These are phyloP conservation scores for Colletes gigas DNA, from an alignment of 1,140 invertebrate species.

Conservation along the genomic window DNA sequence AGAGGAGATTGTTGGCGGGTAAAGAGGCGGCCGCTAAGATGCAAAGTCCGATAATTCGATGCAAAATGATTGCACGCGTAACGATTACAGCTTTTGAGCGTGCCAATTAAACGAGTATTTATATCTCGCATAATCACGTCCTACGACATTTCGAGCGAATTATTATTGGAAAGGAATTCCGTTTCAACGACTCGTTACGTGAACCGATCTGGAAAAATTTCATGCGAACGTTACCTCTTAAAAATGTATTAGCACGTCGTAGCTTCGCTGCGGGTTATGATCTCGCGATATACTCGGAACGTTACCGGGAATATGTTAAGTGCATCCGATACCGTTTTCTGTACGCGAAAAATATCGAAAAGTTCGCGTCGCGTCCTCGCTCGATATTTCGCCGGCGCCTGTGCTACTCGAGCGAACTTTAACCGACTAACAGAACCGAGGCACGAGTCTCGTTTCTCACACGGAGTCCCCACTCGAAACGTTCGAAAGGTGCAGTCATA, in stretches of 20 bases:
- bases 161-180: slow-evolving; percentile 73
- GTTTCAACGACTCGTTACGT: slow-evolving; percentile 62
- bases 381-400: slow-evolving; percentile 4
- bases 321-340: no score
- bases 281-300: not conserved
- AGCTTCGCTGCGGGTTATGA: not conserved
- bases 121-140: slow-evolving; percentile 67
- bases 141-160: slow-evolving; percentile 70
- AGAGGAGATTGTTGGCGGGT: not conserved
- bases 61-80: slow-evolving; percentile 43
- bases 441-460: slow-evolving; percentile 38
- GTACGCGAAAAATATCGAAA: not conserved
- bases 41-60: slow-evolving; percentile 42
- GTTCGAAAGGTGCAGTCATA: slow-evolving; percentile 38
- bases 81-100: slow-evolving; percentile 64
- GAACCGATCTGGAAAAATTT: slow-evolving; percentile 12
- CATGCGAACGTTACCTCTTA: slow-evolving; percentile 12
- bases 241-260: not conserved
- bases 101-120: slow-evolving; percentile 72
- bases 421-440: slow-evolving; percentile 31
- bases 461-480: slow-evolving; percentile 15
- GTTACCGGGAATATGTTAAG: not conserved
- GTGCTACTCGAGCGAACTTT: not conserved
- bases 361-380: not conserved
- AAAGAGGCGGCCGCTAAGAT: slow-evolving; percentile 14